phyloP scores from a whole-genome alignment of 2,113 vertebrate genomes.

The Corythoichthys haematopterus region DNA sequence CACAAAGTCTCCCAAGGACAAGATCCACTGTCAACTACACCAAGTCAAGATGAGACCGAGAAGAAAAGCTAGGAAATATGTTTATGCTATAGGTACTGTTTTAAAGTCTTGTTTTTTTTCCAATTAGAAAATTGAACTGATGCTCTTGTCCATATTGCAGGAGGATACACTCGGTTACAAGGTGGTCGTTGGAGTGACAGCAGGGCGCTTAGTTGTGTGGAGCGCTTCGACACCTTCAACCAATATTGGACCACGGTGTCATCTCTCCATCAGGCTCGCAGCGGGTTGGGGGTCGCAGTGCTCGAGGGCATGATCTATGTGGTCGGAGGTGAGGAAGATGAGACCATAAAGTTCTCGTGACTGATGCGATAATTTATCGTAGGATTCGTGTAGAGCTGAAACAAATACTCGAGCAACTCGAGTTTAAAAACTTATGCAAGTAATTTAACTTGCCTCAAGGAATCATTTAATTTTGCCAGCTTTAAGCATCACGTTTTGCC shows the following conservation, averaged over 20 bases:
- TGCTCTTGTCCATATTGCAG: conserved; percentile 52
- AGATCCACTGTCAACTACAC: conserved; percentile 83
- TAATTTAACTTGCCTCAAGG: too few relatives aligned
- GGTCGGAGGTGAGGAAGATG: conserved; percentile 82
- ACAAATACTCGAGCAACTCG: too few relatives aligned
- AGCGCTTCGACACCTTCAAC: conserved; percentile 95
- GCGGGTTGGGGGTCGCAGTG: conserved; percentile 86
- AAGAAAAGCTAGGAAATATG: conserved; percentile 95
- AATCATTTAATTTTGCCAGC: too few relatives aligned
- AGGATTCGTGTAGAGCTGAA: too few relatives aligned
- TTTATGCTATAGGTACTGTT: conserved; percentile 88
- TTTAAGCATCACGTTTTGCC: too few relatives aligned
- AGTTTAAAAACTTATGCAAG: too few relatives aligned
- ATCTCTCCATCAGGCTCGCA: conserved; percentile 93
- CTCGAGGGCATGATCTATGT: conserved; percentile 95
- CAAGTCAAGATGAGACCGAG: conserved; percentile 86
- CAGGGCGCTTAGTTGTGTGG: conserved; percentile 91
- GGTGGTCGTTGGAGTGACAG: conserved; percentile 96
- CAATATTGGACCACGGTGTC: conserved; percentile 98
- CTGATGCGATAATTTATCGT: too few relatives aligned
- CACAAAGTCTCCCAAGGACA: conserved; percentile 88
- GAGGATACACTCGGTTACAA: conserved; percentile 91
- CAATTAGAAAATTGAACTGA: not conserved
- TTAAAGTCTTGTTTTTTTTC: not conserved
- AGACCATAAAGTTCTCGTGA: not conserved